These are phyloP conservation scores for Anisognathus igniventris DNA, from an alignment of 2,797 vertebrate genomes.

Conservation along the genomic window DNA sequence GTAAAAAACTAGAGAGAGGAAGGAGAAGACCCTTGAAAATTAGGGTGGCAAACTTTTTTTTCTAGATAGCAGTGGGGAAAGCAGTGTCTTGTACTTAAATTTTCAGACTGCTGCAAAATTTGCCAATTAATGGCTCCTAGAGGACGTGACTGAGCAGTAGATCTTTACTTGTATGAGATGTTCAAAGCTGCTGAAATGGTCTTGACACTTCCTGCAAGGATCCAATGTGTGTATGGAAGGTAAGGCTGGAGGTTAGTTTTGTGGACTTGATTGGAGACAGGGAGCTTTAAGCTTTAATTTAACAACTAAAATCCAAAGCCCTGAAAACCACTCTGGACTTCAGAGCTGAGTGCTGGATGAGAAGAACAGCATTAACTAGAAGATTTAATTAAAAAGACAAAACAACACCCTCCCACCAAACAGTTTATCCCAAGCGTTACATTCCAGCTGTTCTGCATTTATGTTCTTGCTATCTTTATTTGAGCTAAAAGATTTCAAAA, in stretches of 20 bases:
- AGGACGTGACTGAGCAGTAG: neutral
- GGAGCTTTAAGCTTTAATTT: neutral
- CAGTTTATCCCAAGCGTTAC: neutral
- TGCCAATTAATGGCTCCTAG: neutral
- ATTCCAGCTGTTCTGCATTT: neutral
- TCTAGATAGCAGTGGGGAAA: neutral
- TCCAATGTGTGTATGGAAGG: neutral
- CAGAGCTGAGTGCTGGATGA: neutral
- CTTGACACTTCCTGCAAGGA: neutral
- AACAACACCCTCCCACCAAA: neutral
- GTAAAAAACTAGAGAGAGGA: neutral
- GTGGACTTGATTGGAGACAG: neutral
- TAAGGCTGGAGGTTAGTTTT: neutral
- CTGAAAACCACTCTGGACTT: neutral
- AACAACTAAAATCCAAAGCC: neutral
- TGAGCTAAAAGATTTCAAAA: neutral
- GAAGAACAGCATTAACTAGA: neutral
- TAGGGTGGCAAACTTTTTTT: neutral
- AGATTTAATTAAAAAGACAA: neutral
- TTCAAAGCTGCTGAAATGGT: neutral
- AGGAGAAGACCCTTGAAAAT: neutral
- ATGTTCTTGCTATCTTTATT: neutral
- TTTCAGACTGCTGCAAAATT: neutral
- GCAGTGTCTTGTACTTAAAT: neutral
- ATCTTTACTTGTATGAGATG: neutral